These are phyloP conservation scores for Sarcophaga peregrina DNA, from an alignment of 1,140 invertebrate species.

Conservation along the genomic window DNA sequence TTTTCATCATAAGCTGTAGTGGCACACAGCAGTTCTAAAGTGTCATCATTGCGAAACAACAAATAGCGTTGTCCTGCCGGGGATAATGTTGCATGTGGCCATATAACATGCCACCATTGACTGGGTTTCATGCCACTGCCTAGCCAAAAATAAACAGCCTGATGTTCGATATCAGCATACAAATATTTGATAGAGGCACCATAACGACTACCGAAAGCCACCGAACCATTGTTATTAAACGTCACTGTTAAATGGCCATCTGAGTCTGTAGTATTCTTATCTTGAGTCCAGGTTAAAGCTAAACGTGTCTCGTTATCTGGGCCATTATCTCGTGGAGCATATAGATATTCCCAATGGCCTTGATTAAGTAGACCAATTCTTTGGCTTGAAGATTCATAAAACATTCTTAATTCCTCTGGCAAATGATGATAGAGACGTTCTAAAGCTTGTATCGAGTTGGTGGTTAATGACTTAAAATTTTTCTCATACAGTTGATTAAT, in stretches of 20 bases:
- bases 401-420: not conserved
- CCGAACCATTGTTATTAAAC: not conserved
- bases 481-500: not conserved
- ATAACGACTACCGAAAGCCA: slow-evolving; percentile 26
- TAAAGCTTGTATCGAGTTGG: not conserved
- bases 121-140: not conserved
- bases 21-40: slow-evolving; percentile 11
- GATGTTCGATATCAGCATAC: slow-evolving; percentile 2
- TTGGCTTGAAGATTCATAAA: not conserved
- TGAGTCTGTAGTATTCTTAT: slow-evolving; percentile 25
- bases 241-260: slow-evolving; percentile 1
- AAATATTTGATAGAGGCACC: slow-evolving; percentile 1
- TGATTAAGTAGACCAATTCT: slow-evolving; percentile 5
- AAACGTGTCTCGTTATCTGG: slow-evolving; percentile 5
- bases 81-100: not conserved
- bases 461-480: not conserved
- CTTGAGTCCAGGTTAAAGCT: slow-evolving; percentile 28
- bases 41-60: not conserved
- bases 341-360: slow-evolving; percentile 21
- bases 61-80: not conserved
- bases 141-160: slow-evolving; percentile 26
- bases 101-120: slow-evolving; percentile 26
- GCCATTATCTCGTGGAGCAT: slow-evolving; percentile 36
- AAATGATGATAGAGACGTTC: not conserved
- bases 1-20: slow-evolving; percentile 22